Evolutionary conservation across 1,140 invertebrate genomes (phyloP).

Genomic region (Bombus vancouverensis): DNA sequence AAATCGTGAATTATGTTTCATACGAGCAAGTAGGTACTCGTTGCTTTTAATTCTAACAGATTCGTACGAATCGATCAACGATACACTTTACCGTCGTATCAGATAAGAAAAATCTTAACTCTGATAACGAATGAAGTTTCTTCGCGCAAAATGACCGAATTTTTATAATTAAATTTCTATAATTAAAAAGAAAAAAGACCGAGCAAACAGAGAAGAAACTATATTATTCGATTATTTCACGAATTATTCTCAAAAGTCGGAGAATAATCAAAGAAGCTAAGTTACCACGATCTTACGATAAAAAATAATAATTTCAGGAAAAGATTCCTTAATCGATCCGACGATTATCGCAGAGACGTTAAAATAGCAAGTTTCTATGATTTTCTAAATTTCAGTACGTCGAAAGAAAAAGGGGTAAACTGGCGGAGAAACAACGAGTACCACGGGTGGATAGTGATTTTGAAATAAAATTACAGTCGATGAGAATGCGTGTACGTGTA

Average conservation of each 20-base stretch:
- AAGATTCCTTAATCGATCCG: background rate
- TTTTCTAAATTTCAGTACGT: background rate
- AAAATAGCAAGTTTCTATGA: background rate
- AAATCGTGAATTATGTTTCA: background rate
- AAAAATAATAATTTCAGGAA: background rate
- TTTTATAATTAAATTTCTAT: background rate
- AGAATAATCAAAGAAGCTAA: background rate
- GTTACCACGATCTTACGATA: background rate
- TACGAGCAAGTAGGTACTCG: background rate
- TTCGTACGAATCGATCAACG: too few species aligned
- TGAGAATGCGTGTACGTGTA: slow-evolving; percentile 2
- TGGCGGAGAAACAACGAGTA: background rate
- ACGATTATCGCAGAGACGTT: background rate
- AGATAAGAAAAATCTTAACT: background rate
- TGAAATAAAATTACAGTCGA: background rate
- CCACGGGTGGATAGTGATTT: slow-evolving; percentile 39
- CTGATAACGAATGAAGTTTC: too few species aligned
- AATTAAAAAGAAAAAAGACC: too few species aligned
- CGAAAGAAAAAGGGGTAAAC: background rate
- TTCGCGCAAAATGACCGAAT: fast-evolving
- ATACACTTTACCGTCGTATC: too few species aligned
- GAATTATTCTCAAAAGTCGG: background rate
- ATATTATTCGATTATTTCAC: background rate
- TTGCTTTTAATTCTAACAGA: background rate
- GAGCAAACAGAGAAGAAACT: background rate